Base-by-base conservation (phyloP, 2,797 vertebrate genomes). In the Danio choprae region DNA sequence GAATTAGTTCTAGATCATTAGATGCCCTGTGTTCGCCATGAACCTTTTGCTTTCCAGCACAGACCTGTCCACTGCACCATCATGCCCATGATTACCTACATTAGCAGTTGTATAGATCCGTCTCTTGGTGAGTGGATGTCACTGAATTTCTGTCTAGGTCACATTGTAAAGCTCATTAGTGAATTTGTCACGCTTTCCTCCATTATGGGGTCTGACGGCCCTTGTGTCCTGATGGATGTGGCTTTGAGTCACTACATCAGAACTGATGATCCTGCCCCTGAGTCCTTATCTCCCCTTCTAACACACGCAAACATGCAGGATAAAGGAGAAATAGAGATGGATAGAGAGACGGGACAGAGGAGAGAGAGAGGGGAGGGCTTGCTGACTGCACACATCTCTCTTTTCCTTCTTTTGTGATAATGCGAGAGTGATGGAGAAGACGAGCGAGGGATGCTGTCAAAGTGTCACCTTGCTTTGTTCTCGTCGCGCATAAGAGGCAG, bases 201-300 rank as follows among this genome's bases (percentile, higher is more conserved):
- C 79, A 84, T 81, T 85, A 87, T 79, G 85, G 48, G 79, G 82
- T 65, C 20, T 59, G n/a, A 86, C 80, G 76, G 79, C 85, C 86
- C 87, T 91, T 91, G 89, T 93, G 89, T 90, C 85, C 87, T 88
- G 90, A 89, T 87, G 87, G 87, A 91, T 75, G 87, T 91, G 90
- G 89, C 92, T 89, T 89, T 93, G 91, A 91, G 87, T 91, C 91
- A 91, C 90, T 91, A 86, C 84, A 81, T 2, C 65, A 81, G 84
- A 73, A 80, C 60, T 73, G 78, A 80, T 80, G 78, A 80, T 80
- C 41, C 78, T 65, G 59, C 60, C 69, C 78, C 12, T 75, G 51
- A 63, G 60, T 74, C 60, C 78, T 80, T 74, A 80, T 80, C 78
- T 80, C 60, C 59, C 13, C 22, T 65, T 78, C 22, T 71, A 62